Evolutionary conservation across 2,888 invertebrate species (phyloP), one percentile per base, ranked within the genome.

Genomic region (Auanema freiburgensis): DNA sequence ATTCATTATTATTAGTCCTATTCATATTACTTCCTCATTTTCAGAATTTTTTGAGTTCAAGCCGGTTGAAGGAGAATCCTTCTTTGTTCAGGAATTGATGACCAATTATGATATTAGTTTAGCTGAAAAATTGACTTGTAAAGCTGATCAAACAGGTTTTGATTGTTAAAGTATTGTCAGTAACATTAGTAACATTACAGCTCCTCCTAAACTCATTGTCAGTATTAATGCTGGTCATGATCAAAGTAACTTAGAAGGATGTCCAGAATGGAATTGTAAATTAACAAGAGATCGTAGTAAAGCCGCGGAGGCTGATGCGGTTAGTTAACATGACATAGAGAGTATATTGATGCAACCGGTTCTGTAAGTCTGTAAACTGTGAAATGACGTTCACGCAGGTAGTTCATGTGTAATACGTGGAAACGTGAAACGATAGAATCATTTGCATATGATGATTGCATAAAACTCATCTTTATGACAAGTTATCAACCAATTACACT

Each of bases 211-310:
- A 53, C 49, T 78, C 14, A 71, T 78, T 16, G 58, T 78, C 16
- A 69, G 76, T 1, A 67, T 67, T 59, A 71, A 76, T 51, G 71
- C 78, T 0, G 78, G 73, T 10, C 73, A 72, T 57, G 64, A 65
- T 14, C 51, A 63, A 10, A 71, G 57, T 14, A 76, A 78, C 58
- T 66, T 80, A 16, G 67, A 69, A 25, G 80, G 81, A 46, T 81
- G 81, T 67, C 76, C 79, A 18, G 81, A 82, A 51, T 82, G 81
- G 81, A 78, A 82, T 44, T 82, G 82, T 59, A 66, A 68, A 33
- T 67, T 79, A 53, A 71, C 71, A 8, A 54, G 62, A 18, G 72
- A 71, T 52, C 56, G 67, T 10, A 53, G 42, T 1, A 59, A 67
- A 33, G 46, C 52, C 8, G n/a, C 23, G 1, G 67, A 69, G 43